Percentiles rank a stretch among this genome's conserved stretches.
phyloP scores from a whole-genome alignment of 2,888 invertebrate genomes.

The Hydriomena furcata region DNA sequence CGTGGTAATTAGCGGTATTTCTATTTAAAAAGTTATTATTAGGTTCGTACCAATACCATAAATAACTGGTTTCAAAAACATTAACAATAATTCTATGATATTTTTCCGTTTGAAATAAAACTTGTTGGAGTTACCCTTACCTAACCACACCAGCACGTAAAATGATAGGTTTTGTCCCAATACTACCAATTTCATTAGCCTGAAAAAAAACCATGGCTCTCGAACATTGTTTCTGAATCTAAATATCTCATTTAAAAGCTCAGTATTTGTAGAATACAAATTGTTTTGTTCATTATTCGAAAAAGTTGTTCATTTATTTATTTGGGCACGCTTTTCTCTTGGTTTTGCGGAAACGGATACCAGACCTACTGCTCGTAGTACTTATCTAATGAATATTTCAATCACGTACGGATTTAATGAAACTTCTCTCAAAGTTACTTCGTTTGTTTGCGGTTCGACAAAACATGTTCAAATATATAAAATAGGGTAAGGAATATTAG shows the following conservation, averaged over 20 bases:
- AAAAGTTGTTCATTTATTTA: conserved; percentile 10
- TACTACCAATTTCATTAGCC: too few species aligned
- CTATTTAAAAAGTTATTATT: too few species aligned
- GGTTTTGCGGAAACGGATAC: conserved; percentile 21
- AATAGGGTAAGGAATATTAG: neutral
- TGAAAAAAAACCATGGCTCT: too few species aligned
- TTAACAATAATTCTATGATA: too few species aligned
- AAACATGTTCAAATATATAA: conserved; percentile 13
- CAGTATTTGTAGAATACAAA: conserved; percentile 11
- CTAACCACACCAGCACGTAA: too few species aligned
- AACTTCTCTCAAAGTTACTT: conserved; percentile 37
- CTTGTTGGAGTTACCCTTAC: too few species aligned
- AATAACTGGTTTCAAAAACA: too few species aligned
- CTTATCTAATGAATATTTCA: conserved; percentile 29
- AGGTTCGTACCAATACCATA: too few species aligned
- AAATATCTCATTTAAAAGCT: conserved; percentile 11
- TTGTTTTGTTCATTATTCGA: conserved; percentile 10
- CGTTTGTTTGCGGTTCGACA: conserved; percentile 25
- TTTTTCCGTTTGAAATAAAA: too few species aligned
- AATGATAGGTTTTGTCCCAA: too few species aligned
- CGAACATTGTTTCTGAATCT: neutral
- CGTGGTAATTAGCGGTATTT: too few species aligned
- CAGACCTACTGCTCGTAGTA: too few species aligned
- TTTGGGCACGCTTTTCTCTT: neutral
- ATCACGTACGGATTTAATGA: conserved; percentile 47